phyloP scores from a whole-genome alignment of 2,113 vertebrate species.

The Azemiops feae region DNA sequence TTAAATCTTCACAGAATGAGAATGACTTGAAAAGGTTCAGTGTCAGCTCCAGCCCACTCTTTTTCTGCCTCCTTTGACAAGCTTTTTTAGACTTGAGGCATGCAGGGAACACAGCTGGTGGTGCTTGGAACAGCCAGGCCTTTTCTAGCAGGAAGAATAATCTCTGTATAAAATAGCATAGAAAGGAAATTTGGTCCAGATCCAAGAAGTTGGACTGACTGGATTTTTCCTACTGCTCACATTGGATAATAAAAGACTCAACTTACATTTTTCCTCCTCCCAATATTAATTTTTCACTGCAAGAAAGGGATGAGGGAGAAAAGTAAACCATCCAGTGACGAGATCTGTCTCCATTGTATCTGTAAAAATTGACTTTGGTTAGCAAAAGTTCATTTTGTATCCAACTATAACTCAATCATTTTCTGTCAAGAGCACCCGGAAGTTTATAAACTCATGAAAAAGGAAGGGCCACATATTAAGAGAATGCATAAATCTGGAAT shows the following conservation, averaged over 20 bases:
- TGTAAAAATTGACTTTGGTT: background rate
- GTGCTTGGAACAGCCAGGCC: background rate
- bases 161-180: conserved; percentile 12
- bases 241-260: background rate
- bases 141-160: conserved; percentile 12
- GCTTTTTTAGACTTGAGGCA: background rate
- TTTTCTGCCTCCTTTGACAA: background rate
- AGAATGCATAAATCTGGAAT: background rate
- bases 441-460: background rate
- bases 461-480: background rate
- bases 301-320: background rate
- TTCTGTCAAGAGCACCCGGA: background rate
- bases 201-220: background rate
- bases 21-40: conserved; percentile 15
- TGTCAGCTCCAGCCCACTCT: conserved; percentile 1
- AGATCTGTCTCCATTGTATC: background rate
- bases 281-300: background rate
- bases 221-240: background rate
- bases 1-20: background rate
- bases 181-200: conserved; percentile 6
- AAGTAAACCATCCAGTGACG: background rate
- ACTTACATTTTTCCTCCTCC: background rate
- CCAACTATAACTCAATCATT: background rate
- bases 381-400: background rate
- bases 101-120: background rate